Percentiles rank a stretch among this genome's conserved stretches.
Evolutionary conservation across 2,888 invertebrate species (phyloP).

Genomic region (Thyatira batis): DNA sequence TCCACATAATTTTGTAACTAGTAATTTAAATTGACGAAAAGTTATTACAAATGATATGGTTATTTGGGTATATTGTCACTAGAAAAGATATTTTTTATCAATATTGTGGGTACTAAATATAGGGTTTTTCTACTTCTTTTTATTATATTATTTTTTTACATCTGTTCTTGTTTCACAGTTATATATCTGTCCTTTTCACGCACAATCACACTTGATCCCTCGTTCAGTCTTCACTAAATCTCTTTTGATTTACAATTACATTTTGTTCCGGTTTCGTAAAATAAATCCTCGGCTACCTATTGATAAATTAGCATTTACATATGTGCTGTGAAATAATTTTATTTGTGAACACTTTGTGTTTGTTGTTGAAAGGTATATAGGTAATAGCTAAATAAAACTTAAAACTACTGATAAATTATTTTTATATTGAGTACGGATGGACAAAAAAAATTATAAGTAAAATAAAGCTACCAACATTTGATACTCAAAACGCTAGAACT

Average conservation of each 20-base stretch:
- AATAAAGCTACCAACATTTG: too few species aligned
- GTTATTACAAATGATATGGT: neutral
- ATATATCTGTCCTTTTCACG: neutral
- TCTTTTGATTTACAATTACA: constrained; percentile 31
- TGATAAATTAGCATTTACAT: neutral
- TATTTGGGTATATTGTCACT: neutral
- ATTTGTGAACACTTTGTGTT: neutral
- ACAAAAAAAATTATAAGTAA: too few species aligned
- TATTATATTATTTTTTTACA: neutral
- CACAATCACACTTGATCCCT: constrained; percentile 31
- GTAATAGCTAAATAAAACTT: too few species aligned
- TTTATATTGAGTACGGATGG: too few species aligned
- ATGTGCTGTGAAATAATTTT: neutral
- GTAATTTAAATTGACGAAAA: neutral
- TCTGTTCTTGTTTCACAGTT: neutral
- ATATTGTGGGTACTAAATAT: neutral
- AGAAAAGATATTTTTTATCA: neutral
- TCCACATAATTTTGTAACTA: too few species aligned
- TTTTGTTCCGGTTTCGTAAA: neutral
- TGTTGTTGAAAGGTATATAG: too few species aligned
- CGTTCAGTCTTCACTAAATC: constrained; percentile 38
- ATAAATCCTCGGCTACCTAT: neutral
- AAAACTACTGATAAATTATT: too few species aligned
- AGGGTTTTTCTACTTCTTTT: neutral
- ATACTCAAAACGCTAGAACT: too few species aligned